Evolutionary conservation across 2,797 vertebrate genomes (phyloP), one percentile per base, ranked within the genome.

Genomic region (Enteromius anoplus): DNA sequence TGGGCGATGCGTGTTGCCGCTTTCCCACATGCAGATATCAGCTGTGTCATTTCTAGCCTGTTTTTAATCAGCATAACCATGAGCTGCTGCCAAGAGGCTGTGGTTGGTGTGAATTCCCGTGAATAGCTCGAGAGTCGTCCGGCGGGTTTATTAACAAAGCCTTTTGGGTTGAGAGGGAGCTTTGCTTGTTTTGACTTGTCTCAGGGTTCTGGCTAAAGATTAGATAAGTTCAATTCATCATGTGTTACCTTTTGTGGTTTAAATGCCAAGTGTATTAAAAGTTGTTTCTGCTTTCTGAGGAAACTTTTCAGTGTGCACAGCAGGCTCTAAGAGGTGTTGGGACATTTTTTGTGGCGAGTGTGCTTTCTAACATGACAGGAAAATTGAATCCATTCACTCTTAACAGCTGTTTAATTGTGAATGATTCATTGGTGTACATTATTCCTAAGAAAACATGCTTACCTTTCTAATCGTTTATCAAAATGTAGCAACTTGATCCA

Each of bases 111-210:
- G 60, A 77, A 47, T 42, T 77, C 69, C 55, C 70, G 19, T 66
- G 70, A 86, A 79, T 42, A 76, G 76, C 17, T 79, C 26, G 58
- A 60, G 49, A 82, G 66, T 29, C 7, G 34, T 49, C 45, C 40
- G 60, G 51, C 73, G 23, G 76, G 49, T 53, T 78, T 34, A 77
- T 89, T 34, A 82, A 82, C 81, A 84, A 80, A 87, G 68, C 66
- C 19, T 37, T 42, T 47, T 23, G 4, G 12, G 34, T 47, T 47
- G 69, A 81, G 29, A 40, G 70, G 21, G 8, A 40, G 14, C 49
- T 75, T 51, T 23, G 69, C 85, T 29, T 85, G 85, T 82, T 78
- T 26, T 64, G 69, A 84, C 88, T 34, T 84, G 85, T 75, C 40
- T 23, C 37, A 14, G 29, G 5, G 21, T 8, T 32, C 32, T 26